Conservation (phyloP, 2,797 vertebrate genomes). For the Pyrocephalus nanus region DNA sequence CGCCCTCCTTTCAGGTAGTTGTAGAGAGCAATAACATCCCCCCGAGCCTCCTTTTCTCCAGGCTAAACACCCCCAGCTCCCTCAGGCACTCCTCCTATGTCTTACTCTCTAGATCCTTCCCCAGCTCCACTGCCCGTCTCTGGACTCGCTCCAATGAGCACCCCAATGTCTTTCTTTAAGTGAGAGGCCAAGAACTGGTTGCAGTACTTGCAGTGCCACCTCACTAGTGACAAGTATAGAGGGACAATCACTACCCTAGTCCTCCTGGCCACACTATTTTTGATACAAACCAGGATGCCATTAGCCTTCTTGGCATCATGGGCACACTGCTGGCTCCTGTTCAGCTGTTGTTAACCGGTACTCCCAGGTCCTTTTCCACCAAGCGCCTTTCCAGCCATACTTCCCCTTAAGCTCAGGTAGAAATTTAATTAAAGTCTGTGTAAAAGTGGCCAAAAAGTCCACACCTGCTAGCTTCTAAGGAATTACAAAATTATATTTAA, state of each 20-base stretch:
- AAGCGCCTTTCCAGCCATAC: background rate
- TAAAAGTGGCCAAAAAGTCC: background rate
- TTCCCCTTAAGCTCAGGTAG: background rate
- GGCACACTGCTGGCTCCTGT: background rate
- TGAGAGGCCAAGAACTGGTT: background rate
- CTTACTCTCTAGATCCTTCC: no score
- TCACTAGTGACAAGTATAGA: background rate
- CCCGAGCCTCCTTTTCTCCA: background rate
- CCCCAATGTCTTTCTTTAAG: background rate
- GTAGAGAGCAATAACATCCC: no score
- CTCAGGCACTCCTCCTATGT: background rate
- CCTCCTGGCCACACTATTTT: background rate
- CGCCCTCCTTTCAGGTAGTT: background rate
- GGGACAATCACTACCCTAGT: background rate
- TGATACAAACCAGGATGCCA: background rate
- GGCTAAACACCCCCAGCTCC: background rate
- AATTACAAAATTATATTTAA: background rate
- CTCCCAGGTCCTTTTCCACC: background rate
- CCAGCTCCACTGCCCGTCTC: background rate
- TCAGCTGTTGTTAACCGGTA: background rate
- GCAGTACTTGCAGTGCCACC: background rate
- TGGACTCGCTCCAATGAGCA: background rate
- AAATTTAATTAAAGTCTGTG: background rate
- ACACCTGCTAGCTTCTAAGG: background rate
- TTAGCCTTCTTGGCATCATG: background rate